phyloP scores from a whole-genome alignment of 2,113 vertebrate species.

The Salvelinus alpinus region DNA sequence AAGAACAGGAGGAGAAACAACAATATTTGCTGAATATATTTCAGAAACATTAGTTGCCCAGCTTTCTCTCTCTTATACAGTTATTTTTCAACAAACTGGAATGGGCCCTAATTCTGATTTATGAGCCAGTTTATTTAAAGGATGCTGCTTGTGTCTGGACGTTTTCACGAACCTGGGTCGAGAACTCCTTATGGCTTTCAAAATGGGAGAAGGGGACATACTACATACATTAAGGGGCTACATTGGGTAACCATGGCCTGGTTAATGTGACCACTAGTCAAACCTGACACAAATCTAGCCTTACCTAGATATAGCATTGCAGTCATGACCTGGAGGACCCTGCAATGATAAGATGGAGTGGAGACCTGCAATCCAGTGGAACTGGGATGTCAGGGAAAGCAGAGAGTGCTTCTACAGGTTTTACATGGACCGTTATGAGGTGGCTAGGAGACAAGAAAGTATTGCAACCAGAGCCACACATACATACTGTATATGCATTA shows the following conservation, averaged over 20 bases:
- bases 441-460: not conserved
- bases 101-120: slow-evolving; percentile 62
- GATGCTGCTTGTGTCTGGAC: slow-evolving; percentile 29
- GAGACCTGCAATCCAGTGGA: not conserved
- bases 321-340: too few relatives aligned
- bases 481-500: too few relatives aligned
- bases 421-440: not conserved
- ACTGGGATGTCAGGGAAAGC: not conserved
- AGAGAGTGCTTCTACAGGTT: not conserved
- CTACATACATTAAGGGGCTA: not conserved
- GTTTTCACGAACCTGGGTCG: slow-evolving; percentile 45
- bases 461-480: too few relatives aligned
- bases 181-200: slow-evolving; percentile 1
- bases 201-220: not conserved
- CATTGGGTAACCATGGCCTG: not conserved
- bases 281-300: not conserved
- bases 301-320: not conserved
- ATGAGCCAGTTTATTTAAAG: slow-evolving; percentile 66
- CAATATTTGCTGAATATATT: slow-evolving; percentile 80
- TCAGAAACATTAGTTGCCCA: slow-evolving; percentile 53
- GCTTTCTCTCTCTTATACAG: slow-evolving; percentile 43
- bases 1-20: slow-evolving; percentile 78
- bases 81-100: slow-evolving; percentile 52
- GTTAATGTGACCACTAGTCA: not conserved
- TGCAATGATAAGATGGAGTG: not conserved